phyloP scores from a whole-genome alignment of 1,140 invertebrate genomes.

The Ectropis grisescens region DNA sequence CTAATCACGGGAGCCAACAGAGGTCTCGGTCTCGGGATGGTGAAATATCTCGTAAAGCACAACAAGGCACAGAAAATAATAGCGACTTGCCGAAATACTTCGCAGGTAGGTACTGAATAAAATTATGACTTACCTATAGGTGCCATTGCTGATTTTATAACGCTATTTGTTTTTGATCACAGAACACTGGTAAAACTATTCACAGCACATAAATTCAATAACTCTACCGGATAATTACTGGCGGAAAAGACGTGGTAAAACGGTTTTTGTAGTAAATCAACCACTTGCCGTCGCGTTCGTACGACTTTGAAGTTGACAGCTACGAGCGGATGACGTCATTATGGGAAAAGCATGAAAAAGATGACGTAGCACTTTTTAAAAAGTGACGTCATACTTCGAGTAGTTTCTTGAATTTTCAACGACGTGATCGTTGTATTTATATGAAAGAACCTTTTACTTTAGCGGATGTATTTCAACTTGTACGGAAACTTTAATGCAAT shows the following conservation, averaged over 20 bases:
- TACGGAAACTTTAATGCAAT: too few species aligned
- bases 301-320: conserved; percentile 9
- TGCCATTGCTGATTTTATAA: conserved; percentile 30
- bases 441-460: too few species aligned
- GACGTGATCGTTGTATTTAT: too few species aligned
- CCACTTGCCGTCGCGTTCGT: too few species aligned
- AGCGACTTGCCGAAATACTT: conserved; percentile 52
- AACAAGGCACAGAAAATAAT: conserved; percentile 46
- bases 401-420: too few species aligned
- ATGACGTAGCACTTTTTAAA: conserved; percentile 9
- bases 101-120: conserved; percentile 39
- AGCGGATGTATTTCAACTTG: too few species aligned
- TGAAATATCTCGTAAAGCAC: conserved; percentile 73
- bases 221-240: conserved; percentile 17
- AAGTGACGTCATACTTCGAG: too few species aligned
- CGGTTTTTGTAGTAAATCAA: conserved; percentile 14
- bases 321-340: conserved; percentile 33
- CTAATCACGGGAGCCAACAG: conserved; percentile 91
- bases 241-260: conserved; percentile 2
- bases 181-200: conserved; percentile 2
- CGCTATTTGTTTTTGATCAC: neutral
- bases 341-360: conserved; percentile 5
- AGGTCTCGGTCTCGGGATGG: conserved; percentile 87
- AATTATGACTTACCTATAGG: conserved; percentile 51
- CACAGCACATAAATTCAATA: conserved; percentile 11